Base-by-base conservation (phyloP, 2,888 invertebrate genomes). In the Tholera decimalis region DNA sequence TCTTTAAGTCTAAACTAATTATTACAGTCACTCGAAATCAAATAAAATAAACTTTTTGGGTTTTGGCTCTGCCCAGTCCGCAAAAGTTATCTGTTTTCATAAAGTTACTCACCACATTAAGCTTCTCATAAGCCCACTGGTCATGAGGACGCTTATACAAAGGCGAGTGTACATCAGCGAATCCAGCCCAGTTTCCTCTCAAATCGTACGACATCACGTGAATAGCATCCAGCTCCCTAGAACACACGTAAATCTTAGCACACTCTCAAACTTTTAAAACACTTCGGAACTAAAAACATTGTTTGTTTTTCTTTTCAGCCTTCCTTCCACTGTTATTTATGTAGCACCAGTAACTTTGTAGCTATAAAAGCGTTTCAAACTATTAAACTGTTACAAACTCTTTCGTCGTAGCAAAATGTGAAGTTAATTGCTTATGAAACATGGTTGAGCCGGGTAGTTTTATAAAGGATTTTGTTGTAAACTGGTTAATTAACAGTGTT, bases 151-250 rank as follows among this genome's bases (percentile, higher is more conserved):
- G 96, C 85, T 97, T 98, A 89, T 98, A 98, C 0, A 98, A 94
- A 0, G 98, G 98, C 83, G 98, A 98, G 88, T 98, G 98, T 0
- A 97, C 97, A 86, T 98, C 98, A 0, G 98, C 98, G 86, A 98
- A 98, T 18, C 98, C 98, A 1, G 98, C 98, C 98, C 98, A 98
- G 89, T 98, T 98, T 13, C 98, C 98, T 68, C 98, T 96, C 50
- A 98, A 95, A 91, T 98, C 98, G 88, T 98, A 98, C 0, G 98
- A 97, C 98, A 98, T 98, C 49, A 97, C 98, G 87, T 98, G 98
- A 58, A 98, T 97, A 0, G 98, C 98, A 88, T 98, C 98, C 55
- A 98, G 85, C 53, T 96, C 93, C 81, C 98, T 98, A 85, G 3
- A 89, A 90, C 51, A 62, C 22, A 62, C 37, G 46, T 67, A 44